Conservation (phyloP, 2,888 invertebrate species). For the Glaucopsyche alexis region DNA sequence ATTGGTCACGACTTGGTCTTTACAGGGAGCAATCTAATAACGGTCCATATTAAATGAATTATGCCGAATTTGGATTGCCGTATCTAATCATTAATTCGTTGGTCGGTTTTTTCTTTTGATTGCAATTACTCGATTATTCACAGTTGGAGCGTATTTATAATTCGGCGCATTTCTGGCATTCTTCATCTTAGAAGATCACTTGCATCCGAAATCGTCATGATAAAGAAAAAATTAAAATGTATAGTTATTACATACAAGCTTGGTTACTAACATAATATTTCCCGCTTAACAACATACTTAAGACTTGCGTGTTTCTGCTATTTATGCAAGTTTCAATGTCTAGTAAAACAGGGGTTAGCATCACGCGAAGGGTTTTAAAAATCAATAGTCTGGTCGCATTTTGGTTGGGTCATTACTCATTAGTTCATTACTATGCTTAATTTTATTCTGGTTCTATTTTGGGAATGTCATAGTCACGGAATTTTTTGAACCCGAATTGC, state of each 20-base stretch:
- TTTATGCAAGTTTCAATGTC: conserved; percentile 9
- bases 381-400: not conserved
- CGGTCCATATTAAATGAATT: conserved; percentile 46
- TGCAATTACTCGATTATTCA: conserved; percentile 16
- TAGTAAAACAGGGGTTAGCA: conserved; percentile 29
- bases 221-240: no score
- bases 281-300: not conserved
- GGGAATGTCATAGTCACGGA: conserved; percentile 3
- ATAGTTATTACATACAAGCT: not conserved
- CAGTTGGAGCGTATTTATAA: not conserved
- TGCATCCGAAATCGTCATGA: not conserved
- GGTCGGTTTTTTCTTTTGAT: conserved; percentile 18
- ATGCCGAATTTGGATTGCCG: conserved; percentile 31
- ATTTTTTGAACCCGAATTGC: not conserved
- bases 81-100: conserved; percentile 23
- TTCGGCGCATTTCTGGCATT: conserved; percentile 2
- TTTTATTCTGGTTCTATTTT: not conserved
- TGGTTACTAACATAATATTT: not conserved
- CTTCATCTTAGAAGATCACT: not conserved
- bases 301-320: conserved; percentile 1
- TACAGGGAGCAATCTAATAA: conserved; percentile 43
- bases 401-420: not conserved
- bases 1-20: conserved; percentile 61
- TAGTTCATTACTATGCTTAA: not conserved
- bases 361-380: conserved; percentile 31